Conservation (phyloP, 2,797 vertebrate genomes). For the Mus spretus region DNA sequence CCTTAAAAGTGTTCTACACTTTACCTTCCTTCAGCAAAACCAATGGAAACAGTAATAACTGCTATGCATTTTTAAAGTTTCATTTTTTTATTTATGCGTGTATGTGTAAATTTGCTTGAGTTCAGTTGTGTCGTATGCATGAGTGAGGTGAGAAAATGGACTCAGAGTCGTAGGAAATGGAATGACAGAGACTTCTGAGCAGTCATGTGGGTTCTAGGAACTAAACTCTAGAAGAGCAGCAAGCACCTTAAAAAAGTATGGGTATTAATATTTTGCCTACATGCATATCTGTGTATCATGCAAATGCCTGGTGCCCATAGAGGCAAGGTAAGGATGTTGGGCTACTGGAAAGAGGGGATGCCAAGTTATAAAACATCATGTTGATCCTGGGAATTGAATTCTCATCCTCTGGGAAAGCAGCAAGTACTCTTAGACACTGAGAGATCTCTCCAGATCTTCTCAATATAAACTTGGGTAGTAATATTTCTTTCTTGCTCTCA, state of each 20-base stretch:
- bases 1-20: neutral
- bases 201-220: too few species aligned
- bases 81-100: neutral
- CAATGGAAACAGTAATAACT: neutral
- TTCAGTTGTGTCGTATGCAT: neutral
- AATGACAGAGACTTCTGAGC: neutral
- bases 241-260: neutral
- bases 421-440: neutral
- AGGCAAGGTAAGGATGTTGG: too few species aligned
- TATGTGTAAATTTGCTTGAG: neutral
- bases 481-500: neutral
- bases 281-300: neutral
- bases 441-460: too few species aligned
- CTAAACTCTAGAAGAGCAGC: neutral
- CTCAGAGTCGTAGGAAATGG: neutral
- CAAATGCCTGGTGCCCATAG: neutral
- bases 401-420: neutral
- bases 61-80: neutral
- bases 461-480: neutral
- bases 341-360: neutral
- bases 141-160: neutral
- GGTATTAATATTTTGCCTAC: neutral
- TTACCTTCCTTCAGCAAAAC: slow-evolving; percentile 15
- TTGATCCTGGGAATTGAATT: neutral
- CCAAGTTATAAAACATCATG: neutral